Conservation (phyloP, 2,888 invertebrate species). For the Hylaea fasciaria region DNA sequence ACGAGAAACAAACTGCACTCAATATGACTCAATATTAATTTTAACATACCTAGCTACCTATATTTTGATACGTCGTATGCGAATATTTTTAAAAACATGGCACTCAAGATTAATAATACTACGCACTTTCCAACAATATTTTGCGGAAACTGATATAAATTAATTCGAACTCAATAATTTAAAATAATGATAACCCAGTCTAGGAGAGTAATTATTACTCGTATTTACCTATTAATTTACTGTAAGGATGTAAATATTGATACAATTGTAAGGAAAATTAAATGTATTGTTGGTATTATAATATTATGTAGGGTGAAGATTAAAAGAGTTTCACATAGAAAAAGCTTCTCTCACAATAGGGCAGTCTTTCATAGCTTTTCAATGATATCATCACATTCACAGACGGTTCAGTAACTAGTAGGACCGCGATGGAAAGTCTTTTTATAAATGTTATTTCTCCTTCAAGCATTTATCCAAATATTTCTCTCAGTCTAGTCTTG, state of each 20-base stretch:
- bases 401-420: background rate
- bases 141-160: conserved; percentile 23
- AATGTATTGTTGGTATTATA: conserved; percentile 17
- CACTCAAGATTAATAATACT: background rate
- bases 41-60: too few relatives aligned
- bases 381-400: background rate
- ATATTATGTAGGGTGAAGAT: background rate
- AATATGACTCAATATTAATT: too few relatives aligned
- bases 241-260: conserved; percentile 5
- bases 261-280: conserved; percentile 20
- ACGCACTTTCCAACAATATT: conserved; percentile 20
- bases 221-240: conserved; percentile 11
- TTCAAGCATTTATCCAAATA: too few relatives aligned
- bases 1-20: too few relatives aligned
- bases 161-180: conserved; percentile 21
- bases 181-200: conserved; percentile 19
- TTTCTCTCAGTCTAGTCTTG: too few relatives aligned
- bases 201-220: background rate
- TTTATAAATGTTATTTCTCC: too few relatives aligned
- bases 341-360: background rate
- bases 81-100: too few relatives aligned
- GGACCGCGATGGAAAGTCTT: too few relatives aligned
- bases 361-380: too few relatives aligned
- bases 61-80: too few relatives aligned
- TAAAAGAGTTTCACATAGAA: background rate